These are phyloP conservation scores for Ladona fulva DNA, from an alignment of 1,140 invertebrate genomes.

Conservation along the genomic window DNA sequence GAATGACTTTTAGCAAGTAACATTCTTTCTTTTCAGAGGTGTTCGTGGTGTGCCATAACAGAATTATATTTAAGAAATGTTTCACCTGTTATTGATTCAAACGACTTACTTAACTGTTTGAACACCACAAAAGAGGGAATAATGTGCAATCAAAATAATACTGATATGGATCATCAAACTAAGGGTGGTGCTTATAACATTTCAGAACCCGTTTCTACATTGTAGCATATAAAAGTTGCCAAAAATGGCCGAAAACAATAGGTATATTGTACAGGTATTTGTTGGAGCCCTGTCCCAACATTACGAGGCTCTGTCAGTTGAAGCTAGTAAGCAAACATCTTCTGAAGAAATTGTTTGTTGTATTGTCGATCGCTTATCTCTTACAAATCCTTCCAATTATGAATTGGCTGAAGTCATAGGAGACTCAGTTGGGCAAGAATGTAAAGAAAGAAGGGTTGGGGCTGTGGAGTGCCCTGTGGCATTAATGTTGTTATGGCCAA, in stretches of 20 bases:
- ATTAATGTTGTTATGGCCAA: constrained; percentile 89
- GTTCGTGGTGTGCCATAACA: not conserved
- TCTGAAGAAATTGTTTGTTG: constrained; percentile 82
- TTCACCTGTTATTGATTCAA: no score
- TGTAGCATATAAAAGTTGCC: not conserved
- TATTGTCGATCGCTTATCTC: constrained; percentile 66
- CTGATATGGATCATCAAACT: not conserved
- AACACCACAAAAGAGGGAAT: not conserved
- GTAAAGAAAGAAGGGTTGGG: constrained; percentile 83
- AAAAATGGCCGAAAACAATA: constrained; percentile 27
- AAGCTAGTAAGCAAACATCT: constrained; percentile 84
- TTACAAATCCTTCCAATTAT: constrained; percentile 62
- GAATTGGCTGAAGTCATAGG: constrained; percentile 85
- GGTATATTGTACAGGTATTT: constrained; percentile 67
- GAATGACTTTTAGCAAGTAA: not conserved
- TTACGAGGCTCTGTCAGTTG: constrained; percentile 83
- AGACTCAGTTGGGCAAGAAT: constrained; percentile 72
- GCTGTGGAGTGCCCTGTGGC: constrained; percentile 80
- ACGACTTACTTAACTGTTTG: no score
- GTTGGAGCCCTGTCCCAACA: constrained; percentile 79
- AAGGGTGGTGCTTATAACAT: not conserved
- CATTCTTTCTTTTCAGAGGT: not conserved
- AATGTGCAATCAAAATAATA: constrained; percentile 4
- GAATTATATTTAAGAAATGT: not conserved
- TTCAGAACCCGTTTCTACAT: not conserved